Percentiles rank a stretch among this genome's conserved stretches.
Evolutionary conservation across 1,140 invertebrate genomes (phyloP).

Genomic region (Nymphalis io): DNA sequence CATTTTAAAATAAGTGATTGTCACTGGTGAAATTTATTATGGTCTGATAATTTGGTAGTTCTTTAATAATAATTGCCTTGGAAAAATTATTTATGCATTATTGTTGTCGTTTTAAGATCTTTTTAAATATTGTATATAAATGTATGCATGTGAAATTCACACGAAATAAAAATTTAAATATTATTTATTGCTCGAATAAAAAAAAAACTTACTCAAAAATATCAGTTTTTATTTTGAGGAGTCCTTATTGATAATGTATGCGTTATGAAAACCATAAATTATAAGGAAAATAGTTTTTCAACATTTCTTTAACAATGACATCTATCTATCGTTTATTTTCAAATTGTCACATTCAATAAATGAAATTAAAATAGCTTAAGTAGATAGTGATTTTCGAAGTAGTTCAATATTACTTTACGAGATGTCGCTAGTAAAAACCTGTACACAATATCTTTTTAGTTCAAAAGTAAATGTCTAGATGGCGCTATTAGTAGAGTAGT

Average conservation of each 20-base stretch:
- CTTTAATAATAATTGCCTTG: background rate
- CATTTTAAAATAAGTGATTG: conserved; percentile 40
- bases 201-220: too few species aligned
- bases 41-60: conserved; percentile 2
- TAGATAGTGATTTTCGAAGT: background rate
- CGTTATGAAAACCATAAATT: too few species aligned
- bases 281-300: background rate
- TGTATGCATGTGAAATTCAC: too few species aligned
- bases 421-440: conserved; percentile 26
- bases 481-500: conserved; percentile 16
- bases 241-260: too few species aligned
- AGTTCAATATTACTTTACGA: conserved; percentile 12
- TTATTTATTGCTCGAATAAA: too few species aligned
- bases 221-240: too few species aligned
- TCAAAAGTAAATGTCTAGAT: conserved; percentile 26
- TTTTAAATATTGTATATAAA: too few species aligned
- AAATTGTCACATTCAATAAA: too few species aligned
- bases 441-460: background rate
- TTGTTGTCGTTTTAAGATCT: too few species aligned
- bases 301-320: background rate
- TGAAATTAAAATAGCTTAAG: background rate
- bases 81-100: conserved; percentile 5
- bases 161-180: too few species aligned
- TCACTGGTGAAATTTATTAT: conserved; percentile 31
- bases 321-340: too few species aligned